These are phyloP conservation scores for Mus pahari DNA, from an alignment of 2,113 vertebrate species.

Conservation along the genomic window DNA sequence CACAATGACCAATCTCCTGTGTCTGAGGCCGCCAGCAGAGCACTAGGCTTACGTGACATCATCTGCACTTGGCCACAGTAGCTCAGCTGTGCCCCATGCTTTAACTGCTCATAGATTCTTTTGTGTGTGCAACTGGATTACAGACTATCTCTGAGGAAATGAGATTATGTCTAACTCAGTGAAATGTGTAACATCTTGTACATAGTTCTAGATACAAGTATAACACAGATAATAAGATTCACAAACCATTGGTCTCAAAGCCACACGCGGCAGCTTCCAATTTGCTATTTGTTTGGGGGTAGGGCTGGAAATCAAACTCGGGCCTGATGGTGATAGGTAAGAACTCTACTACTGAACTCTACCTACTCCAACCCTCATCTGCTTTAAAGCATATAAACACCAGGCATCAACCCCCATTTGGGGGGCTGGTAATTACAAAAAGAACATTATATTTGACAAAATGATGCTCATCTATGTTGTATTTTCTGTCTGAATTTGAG, in stretches of 20 bases:
- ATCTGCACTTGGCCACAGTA: neutral
- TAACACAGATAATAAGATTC: constrained; percentile 27
- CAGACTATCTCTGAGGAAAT: constrained; percentile 41
- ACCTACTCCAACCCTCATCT: neutral
- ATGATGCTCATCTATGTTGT: neutral
- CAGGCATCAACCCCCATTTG: neutral
- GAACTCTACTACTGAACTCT: neutral
- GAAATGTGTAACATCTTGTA: neutral
- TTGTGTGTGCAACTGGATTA: neutral
- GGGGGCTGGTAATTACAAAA: neutral
- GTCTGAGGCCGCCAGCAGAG: neutral
- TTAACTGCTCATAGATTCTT: neutral
- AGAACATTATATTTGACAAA: constrained; percentile 42
- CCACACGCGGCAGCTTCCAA: neutral
- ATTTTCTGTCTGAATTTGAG: constrained; percentile 13
- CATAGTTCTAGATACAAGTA: neutral
- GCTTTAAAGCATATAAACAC: constrained; percentile 29
- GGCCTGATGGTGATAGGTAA: neutral
- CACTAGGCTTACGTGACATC: neutral
- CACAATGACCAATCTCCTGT: neutral
- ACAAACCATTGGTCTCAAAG: constrained; percentile 53
- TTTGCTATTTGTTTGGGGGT: neutral
- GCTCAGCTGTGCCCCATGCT: neutral
- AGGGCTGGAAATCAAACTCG: too few relatives aligned
- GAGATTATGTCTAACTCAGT: constrained; percentile 29